These are phyloP conservation scores for Phyllostomus hastatus DNA, from an alignment of 2,113 vertebrate species.

Conservation along the genomic window DNA sequence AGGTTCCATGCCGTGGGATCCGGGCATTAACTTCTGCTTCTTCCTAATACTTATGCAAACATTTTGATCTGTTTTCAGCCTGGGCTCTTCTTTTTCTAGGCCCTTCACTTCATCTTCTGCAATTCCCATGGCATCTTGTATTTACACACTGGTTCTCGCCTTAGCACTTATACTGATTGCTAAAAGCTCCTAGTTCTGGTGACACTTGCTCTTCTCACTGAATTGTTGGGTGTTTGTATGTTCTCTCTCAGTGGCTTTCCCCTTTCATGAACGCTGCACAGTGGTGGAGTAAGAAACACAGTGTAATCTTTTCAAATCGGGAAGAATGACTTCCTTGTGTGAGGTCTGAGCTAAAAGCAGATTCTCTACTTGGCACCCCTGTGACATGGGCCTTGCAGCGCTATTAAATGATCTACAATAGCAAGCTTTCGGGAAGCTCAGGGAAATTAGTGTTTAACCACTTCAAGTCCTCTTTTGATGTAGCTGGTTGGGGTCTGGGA, in stretches of 20 bases:
- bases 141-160: neutral
- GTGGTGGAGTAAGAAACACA: neutral
- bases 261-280: neutral
- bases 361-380: neutral
- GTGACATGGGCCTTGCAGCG: neutral
- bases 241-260: neutral
- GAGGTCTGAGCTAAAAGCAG: neutral
- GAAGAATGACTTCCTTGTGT: neutral
- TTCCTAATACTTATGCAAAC: neutral
- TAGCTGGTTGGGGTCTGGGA: neutral
- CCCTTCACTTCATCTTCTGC: neutral
- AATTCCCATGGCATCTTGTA: neutral
- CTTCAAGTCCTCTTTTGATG: neutral
- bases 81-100: neutral
- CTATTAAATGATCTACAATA: neutral
- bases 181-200: neutral
- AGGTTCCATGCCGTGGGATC: neutral
- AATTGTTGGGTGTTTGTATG: neutral
- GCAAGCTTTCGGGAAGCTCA: neutral
- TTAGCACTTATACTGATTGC: neutral
- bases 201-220: neutral
- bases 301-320: neutral
- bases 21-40: neutral
- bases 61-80: neutral
- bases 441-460: neutral